Percentiles rank a stretch among this genome's conserved stretches.
phyloP scores from a whole-genome alignment of 2,888 invertebrate species.

The Apamea crenata region DNA sequence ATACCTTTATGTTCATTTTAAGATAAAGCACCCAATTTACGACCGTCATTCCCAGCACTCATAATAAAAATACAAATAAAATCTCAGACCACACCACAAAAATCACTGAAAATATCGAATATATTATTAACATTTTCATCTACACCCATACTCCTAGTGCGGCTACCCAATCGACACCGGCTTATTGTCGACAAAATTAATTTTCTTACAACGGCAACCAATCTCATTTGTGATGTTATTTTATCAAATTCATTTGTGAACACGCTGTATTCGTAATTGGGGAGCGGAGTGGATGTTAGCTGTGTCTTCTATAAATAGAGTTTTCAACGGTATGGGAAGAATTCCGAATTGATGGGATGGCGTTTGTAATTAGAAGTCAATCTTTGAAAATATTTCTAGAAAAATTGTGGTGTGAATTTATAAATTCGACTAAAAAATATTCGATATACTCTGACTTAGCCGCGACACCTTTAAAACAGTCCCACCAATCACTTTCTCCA shows the following conservation, averaged over 20 bases:
- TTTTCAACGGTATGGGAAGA: slow-evolving; percentile 11
- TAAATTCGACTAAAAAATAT: too few species aligned
- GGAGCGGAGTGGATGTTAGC: slow-evolving; percentile 4
- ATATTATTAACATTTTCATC: slow-evolving; percentile 29
- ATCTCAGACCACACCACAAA: slow-evolving; percentile 5
- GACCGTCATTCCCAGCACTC: neutral
- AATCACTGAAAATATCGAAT: slow-evolving; percentile 41
- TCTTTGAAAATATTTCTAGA: slow-evolving; percentile 10
- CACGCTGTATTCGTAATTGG: slow-evolving; percentile 43
- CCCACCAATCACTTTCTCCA: too few species aligned
- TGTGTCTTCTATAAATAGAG: slow-evolving; percentile 23
- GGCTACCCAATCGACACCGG: slow-evolving; percentile 42
- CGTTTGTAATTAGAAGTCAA: slow-evolving; percentile 12
- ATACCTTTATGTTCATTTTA: neutral
- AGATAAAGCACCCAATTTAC: neutral
- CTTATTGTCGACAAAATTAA: slow-evolving; percentile 67
- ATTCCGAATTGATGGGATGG: neutral
- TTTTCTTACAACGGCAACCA: slow-evolving; percentile 52
- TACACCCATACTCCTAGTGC: slow-evolving; percentile 33
- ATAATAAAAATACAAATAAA: slow-evolving; percentile 18
- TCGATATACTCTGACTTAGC: too few species aligned
- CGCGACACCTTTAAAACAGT: too few species aligned
- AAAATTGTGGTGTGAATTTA: neutral
- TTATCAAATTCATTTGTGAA: slow-evolving; percentile 54
- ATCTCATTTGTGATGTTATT: slow-evolving; percentile 65